A percentile compares a stretch with the other conserved stretches of the same genome.
phyloP scores from a whole-genome alignment of 53 echinoderm and acorn worm genomes.

The Echinometra lucunter region DNA sequence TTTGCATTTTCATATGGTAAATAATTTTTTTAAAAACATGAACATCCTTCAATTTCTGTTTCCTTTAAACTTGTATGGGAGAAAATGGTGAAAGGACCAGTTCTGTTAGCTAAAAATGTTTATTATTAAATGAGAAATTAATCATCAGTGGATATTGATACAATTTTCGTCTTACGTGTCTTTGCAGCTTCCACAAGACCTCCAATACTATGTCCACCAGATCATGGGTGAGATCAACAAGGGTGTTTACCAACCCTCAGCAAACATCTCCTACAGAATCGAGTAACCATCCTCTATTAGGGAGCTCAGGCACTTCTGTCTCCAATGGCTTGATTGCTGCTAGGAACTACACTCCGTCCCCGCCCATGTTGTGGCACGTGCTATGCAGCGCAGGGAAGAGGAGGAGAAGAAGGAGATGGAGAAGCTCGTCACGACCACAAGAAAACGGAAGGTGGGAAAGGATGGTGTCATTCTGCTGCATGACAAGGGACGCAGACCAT shows the following conservation, averaged over 20 bases:
- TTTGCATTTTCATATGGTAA: background rate
- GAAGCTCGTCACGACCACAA: slow-evolving; percentile 82
- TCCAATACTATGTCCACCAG: slow-evolving; percentile 98
- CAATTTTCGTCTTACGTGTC: background rate
- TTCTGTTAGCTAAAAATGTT: too few relatives aligned
- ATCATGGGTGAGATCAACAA: slow-evolving; percentile 93
- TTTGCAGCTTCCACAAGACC: slow-evolving; percentile 95
- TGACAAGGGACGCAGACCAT: slow-evolving; percentile 94
- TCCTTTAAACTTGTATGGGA: too few relatives aligned
- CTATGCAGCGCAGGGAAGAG: slow-evolving; percentile 94
- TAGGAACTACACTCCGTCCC: slow-evolving; percentile 95
- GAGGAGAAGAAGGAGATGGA: slow-evolving; percentile 96
- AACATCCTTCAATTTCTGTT: too few relatives aligned
- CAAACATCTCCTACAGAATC: slow-evolving; percentile 62
- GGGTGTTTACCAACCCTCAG: slow-evolving; percentile 63
- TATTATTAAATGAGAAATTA: background rate
- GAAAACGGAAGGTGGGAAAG: slow-evolving; percentile 77
- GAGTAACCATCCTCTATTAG: slow-evolving; percentile 88
- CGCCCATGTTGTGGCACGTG: slow-evolving; percentile 90
- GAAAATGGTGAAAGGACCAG: too few relatives aligned
- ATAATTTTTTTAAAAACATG: too few relatives aligned
- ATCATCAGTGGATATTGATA: background rate
- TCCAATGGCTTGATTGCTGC: slow-evolving; percentile 82
- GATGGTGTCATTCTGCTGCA: slow-evolving; percentile 77
- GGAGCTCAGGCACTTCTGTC: slow-evolving; percentile 43